Conservation (phyloP, 2,888 invertebrate species). For the Masnerella sp. region DNA sequence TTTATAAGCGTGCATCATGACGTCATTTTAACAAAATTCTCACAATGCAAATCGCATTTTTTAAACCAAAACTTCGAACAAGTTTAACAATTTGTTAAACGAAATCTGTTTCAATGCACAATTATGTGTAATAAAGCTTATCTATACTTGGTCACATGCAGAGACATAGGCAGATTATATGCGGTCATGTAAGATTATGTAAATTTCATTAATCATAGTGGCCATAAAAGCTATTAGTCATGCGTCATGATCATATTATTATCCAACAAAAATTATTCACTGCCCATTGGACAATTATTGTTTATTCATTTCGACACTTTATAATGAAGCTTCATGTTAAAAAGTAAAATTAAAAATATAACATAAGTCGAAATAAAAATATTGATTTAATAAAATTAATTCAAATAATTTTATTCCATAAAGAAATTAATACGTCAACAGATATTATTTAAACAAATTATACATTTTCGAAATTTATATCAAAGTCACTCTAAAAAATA, state of each 20-base stretch:
- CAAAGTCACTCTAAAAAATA: no score
- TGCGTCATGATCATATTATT: constrained; percentile 16
- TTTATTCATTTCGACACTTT: no score
- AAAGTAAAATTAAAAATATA: no score
- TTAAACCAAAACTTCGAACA: constrained; percentile 17
- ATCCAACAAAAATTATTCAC: not conserved
- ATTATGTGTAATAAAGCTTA: constrained; percentile 41
- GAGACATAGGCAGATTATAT: constrained; percentile 46
- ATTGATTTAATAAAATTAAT: no score
- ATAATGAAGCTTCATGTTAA: no score
- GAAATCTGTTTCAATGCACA: constrained; percentile 44
- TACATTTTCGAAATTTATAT: no score
- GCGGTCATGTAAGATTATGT: constrained; percentile 44
- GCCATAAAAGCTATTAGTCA: constrained; percentile 23
- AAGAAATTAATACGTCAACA: no score
- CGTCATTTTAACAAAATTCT: no score
- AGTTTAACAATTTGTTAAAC: constrained; percentile 33
- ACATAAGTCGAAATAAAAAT: no score
- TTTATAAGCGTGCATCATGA: no score
- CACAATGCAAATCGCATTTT: not conserved
- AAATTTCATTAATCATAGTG: constrained; percentile 53
- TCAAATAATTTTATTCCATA: no score
- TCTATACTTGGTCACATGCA: constrained; percentile 27
- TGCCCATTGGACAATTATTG: not conserved
- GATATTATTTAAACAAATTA: no score